These are phyloP conservation scores for Gordius sp. DNA, from an alignment of 2,888 invertebrate species.

Conservation along the genomic window DNA sequence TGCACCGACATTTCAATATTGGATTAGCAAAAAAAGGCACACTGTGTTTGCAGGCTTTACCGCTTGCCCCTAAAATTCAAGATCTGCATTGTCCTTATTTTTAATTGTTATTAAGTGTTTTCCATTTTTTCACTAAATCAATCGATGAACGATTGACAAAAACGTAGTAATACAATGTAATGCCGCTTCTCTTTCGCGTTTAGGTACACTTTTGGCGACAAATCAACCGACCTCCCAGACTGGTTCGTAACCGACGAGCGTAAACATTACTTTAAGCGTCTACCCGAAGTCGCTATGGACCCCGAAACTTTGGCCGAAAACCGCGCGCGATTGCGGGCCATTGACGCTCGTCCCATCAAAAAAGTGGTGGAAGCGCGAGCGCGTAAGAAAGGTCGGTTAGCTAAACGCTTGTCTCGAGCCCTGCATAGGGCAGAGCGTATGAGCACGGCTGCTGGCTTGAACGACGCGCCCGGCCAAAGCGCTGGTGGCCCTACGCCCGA, in stretches of 20 bases:
- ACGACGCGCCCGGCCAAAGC: no score
- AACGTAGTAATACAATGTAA: no score
- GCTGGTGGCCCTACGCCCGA: neutral
- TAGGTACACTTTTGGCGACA: conserved; percentile 9
- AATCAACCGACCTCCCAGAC: conserved; percentile 42
- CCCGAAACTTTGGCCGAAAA: conserved; percentile 38
- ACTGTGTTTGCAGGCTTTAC: no score
- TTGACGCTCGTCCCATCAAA: conserved; percentile 79
- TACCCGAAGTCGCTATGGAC: conserved; percentile 39
- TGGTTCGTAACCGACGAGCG: conserved; percentile 87
- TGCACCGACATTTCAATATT: no score
- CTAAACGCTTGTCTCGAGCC: conserved; percentile 19
- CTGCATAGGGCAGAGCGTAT: neutral
- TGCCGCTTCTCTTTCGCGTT: no score
- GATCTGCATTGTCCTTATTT: no score
- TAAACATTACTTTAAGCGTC: conserved; percentile 53
- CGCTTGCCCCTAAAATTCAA: no score
- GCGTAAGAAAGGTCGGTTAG: conserved; percentile 65
- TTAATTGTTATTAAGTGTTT: no score
- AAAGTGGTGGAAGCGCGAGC: conserved; percentile 92
- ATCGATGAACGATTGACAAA: no score
- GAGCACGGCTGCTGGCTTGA: no score
- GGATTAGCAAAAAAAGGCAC: no score
- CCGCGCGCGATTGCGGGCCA: conserved; percentile 43
- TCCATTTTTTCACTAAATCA: no score